Evolutionary conservation across 2,888 invertebrate genomes (phyloP).

Genomic region (Chloroclysta siterata): DNA sequence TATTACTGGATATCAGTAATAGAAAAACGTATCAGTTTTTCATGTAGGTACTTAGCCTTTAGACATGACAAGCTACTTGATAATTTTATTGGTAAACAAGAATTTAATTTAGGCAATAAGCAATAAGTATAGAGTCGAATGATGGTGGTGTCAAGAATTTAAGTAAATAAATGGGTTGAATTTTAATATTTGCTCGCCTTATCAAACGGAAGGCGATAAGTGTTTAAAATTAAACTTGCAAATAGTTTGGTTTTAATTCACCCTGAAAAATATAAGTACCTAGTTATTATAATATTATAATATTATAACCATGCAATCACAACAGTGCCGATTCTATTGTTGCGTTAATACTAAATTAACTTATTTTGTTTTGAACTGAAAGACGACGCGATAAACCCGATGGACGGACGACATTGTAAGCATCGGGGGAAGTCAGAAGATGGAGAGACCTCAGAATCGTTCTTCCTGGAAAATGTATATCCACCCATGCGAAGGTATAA

Average conservation of each 20-base stretch:
- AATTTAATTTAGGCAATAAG: neutral
- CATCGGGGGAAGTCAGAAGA: no score
- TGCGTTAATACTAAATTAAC: no score
- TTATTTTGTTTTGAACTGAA: no score
- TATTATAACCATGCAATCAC: no score
- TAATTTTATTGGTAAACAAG: neutral
- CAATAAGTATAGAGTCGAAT: conserved; percentile 5
- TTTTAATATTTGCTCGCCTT: conserved; percentile 24
- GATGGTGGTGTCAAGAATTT: conserved; percentile 8
- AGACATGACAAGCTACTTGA: neutral
- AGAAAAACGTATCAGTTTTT: no score
- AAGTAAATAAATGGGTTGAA: conserved; percentile 4
- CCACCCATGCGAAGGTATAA: no score
- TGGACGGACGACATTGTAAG: no score
- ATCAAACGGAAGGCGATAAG: conserved; percentile 41
- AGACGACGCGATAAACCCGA: no score
- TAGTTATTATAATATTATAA: neutral
- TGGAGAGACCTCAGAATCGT: no score
- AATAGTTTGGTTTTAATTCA: neutral
- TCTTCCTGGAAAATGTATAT: no score
- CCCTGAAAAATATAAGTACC: neutral
- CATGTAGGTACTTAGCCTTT: neutral
- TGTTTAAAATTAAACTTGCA: conserved; percentile 24
- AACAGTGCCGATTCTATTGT: no score
- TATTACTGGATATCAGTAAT: neutral